phyloP scores from a whole-genome alignment of 2,113 vertebrate genomes.

The Cinclus mexicanus region DNA sequence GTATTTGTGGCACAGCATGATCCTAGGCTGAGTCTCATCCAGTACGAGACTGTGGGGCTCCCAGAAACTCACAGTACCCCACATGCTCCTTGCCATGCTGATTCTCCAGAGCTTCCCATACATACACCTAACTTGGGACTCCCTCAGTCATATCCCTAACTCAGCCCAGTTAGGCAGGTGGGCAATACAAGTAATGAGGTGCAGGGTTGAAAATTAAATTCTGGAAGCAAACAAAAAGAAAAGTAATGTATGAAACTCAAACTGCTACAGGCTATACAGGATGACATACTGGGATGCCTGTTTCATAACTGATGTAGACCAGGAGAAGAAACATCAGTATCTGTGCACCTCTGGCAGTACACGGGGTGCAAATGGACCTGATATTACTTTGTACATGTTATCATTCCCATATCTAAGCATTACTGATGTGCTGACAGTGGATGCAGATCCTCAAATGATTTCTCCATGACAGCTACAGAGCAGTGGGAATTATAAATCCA shows the following conservation, averaged over 20 bases:
- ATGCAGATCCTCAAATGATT: background rate
- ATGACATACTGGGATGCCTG: background rate
- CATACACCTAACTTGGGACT: rapidly evolving
- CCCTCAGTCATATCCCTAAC: background rate
- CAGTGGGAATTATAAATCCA: background rate
- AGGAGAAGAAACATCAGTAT: background rate
- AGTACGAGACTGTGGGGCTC: background rate
- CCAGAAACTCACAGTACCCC: background rate
- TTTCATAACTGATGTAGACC: background rate
- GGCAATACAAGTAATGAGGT: background rate
- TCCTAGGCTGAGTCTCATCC: background rate
- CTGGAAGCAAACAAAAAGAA: background rate
- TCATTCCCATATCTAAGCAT: background rate
- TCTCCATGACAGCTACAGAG: background rate
- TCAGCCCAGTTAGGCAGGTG: background rate
- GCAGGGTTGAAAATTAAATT: background rate
- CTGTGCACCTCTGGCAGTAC: background rate
- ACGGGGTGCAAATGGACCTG: background rate
- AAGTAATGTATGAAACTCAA: background rate
- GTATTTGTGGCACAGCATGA: background rate
- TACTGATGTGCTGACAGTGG: background rate
- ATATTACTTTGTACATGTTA: background rate
- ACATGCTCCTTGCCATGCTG: rapidly evolving
- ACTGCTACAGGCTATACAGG: background rate
- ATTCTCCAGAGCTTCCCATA: background rate